Conservation (phyloP, 2,113 vertebrate genomes). For the Gambusia affinis region DNA sequence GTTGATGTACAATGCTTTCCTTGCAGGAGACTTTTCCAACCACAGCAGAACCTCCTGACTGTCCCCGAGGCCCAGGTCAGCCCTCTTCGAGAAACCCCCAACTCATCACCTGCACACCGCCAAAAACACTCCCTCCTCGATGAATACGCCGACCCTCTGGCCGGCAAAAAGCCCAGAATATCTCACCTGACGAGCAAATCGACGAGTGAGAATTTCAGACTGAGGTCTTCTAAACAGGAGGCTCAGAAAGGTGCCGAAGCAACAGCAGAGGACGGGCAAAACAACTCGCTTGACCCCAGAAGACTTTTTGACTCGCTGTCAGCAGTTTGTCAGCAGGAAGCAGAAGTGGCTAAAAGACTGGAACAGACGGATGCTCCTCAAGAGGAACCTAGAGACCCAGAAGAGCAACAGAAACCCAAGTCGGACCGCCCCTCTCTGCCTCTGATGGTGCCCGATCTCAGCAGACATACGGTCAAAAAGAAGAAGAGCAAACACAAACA, state of each 20-base stretch:
- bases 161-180: conserved; percentile 87
- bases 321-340: conserved; percentile 79
- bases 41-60: conserved; percentile 74
- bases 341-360: conserved; percentile 60
- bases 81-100: conserved; percentile 83
- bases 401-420: background rate
- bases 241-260: background rate
- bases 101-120: conserved; percentile 83
- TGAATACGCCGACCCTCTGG: conserved; percentile 87
- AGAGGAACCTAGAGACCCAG: background rate
- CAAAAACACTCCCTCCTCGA: conserved; percentile 58
- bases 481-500: conserved; percentile 86
- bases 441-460: conserved; percentile 28
- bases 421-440: conserved; percentile 8
- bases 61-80: conserved; percentile 82
- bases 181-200: conserved; percentile 83
- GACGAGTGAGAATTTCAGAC: conserved; percentile 67
- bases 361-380: conserved; percentile 33
- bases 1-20: background rate
- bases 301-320: conserved; percentile 81
- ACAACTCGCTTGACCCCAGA: conserved; percentile 72
- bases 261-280: conserved; percentile 13
- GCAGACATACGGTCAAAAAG: conserved; percentile 66
- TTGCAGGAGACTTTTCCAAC: conserved; percentile 86
- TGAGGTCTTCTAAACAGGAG: conserved; percentile 67